Percentiles rank a stretch among this genome's conserved stretches.
Evolutionary conservation across 2,888 invertebrate species (phyloP).

Genomic region (Synanthedon tipuliformis): DNA sequence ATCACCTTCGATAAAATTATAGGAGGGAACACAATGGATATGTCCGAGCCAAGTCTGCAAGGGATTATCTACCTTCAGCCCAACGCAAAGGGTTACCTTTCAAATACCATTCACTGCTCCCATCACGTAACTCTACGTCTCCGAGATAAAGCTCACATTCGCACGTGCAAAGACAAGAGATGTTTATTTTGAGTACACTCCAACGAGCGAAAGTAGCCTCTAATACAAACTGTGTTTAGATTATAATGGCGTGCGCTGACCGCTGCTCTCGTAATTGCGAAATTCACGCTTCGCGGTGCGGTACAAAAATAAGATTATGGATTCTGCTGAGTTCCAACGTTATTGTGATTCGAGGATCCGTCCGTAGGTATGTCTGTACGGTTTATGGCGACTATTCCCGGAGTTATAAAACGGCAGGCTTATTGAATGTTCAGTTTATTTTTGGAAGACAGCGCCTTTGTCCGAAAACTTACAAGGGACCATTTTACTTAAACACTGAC

Average conservation of each 20-base stretch:
- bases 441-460: slow-evolving; percentile 61
- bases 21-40: slow-evolving; percentile 68
- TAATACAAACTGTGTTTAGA: slow-evolving; percentile 27
- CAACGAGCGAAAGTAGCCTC: slow-evolving; percentile 33
- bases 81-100: slow-evolving; percentile 55
- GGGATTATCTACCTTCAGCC: slow-evolving; percentile 51
- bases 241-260: slow-evolving; percentile 30
- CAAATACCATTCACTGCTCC: slow-evolving; percentile 40
- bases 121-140: slow-evolving; percentile 45
- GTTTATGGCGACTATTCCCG: slow-evolving; percentile 67
- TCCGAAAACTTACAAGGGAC: slow-evolving; percentile 22
- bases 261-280: slow-evolving; percentile 59
- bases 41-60: slow-evolving; percentile 45
- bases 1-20: slow-evolving; percentile 71
- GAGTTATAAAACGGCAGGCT: slow-evolving; percentile 59
- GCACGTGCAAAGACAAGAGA: slow-evolving; percentile 63
- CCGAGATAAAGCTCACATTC: slow-evolving; percentile 65
- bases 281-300: slow-evolving; percentile 69
- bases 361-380: slow-evolving; percentile 65
- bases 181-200: slow-evolving; percentile 62
- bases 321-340: slow-evolving; percentile 67
- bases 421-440: slow-evolving; percentile 66
- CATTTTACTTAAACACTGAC: slow-evolving; percentile 22
- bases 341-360: slow-evolving; percentile 71
- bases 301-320: slow-evolving; percentile 72